Conservation (phyloP, 2,113 vertebrate species). For the Budorcas taxicolor region DNA sequence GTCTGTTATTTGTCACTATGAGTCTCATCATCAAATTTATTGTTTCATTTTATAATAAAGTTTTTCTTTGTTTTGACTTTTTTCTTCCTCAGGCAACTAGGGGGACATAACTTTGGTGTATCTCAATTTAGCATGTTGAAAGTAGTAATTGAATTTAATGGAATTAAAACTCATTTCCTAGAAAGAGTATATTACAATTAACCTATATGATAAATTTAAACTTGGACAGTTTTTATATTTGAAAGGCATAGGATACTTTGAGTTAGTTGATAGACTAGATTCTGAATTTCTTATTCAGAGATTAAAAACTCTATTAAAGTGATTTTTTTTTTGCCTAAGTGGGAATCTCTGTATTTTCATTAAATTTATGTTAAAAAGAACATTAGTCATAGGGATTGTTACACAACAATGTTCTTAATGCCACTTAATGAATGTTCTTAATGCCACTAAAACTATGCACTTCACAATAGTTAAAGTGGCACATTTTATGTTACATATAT, state of each 20-base stretch:
- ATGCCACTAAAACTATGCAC: background rate
- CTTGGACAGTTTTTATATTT: background rate
- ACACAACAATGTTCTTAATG: background rate
- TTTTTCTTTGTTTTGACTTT: background rate
- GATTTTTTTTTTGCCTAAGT: background rate
- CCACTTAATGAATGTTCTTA: background rate
- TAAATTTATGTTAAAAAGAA: background rate
- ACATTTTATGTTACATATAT: background rate
- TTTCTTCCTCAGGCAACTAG: background rate
- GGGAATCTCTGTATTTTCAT: background rate
- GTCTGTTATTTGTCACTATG: background rate
- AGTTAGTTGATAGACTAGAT: background rate
- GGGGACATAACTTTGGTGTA: background rate
- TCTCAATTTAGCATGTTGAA: background rate
- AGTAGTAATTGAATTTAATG: background rate
- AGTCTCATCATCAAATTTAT: background rate
- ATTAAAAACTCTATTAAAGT: background rate
- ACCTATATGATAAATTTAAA: background rate
- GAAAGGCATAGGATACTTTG: background rate
- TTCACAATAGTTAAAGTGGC: background rate
- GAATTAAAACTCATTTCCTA: background rate
- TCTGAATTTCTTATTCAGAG: background rate
- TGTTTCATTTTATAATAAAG: background rate
- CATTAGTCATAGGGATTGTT: background rate
- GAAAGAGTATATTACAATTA: background rate